Conservation (phyloP, 2,113 vertebrate genomes). For the Scomber japonicus region DNA sequence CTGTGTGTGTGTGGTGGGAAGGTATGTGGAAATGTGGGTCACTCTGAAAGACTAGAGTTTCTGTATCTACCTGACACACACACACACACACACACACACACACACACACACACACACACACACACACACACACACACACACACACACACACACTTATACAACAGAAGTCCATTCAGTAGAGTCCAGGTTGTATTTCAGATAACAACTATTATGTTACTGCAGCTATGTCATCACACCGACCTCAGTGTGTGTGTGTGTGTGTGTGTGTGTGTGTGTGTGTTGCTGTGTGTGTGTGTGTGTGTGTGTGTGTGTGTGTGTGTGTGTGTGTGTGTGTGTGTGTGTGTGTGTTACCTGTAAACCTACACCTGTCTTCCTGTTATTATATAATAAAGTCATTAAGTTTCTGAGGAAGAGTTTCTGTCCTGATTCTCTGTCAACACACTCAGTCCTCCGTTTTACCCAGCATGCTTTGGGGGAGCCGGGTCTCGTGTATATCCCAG, state of each 20-base stretch:
- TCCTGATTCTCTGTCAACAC: too few relatives aligned
- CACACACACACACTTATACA: background rate
- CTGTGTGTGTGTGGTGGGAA: constrained; percentile 21
- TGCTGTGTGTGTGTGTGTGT: constrained; percentile 23
- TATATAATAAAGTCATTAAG: background rate
- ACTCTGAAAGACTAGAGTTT: constrained; percentile 23
- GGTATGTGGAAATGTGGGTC: constrained; percentile 20
- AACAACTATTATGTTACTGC: constrained; percentile 29
- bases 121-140: too few relatives aligned
- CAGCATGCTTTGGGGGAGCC: too few relatives aligned
- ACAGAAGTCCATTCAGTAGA: constrained; percentile 36
- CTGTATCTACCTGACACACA: background rate
- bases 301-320: constrained; percentile 5
- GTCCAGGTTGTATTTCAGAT: constrained; percentile 39
- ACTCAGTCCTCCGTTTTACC: too few relatives aligned
- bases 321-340: constrained; percentile 16
- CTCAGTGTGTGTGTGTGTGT: too few relatives aligned
- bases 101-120: too few relatives aligned
- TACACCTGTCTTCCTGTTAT: constrained; percentile 41
- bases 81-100: too few relatives aligned
- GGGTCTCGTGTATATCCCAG: too few relatives aligned
- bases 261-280: too few relatives aligned
- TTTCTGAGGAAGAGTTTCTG: too few relatives aligned
- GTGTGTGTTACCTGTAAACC: constrained; percentile 8
- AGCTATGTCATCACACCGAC: constrained; percentile 33